Evolutionary conservation across 2,113 vertebrate species (phyloP).

Genomic region (Parotia lawesii): DNA sequence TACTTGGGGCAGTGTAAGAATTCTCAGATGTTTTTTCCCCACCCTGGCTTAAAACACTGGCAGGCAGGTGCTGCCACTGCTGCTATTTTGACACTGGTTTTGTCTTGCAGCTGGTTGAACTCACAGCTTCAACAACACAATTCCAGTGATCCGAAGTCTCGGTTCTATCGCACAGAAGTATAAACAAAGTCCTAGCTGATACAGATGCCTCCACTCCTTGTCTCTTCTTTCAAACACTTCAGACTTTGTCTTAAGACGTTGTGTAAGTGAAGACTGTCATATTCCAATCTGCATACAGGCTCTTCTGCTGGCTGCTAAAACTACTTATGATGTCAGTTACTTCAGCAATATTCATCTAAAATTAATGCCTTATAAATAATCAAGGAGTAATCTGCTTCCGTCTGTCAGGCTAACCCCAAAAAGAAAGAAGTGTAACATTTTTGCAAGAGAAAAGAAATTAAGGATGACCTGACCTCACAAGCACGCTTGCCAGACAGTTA

Average conservation of each 20-base stretch:
- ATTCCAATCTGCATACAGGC: conserved; percentile 2
- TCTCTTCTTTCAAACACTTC: not conserved
- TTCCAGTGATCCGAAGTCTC: not conserved
- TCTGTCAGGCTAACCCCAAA: conserved; percentile 66
- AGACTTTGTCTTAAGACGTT: not conserved
- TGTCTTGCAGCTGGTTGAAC: not conserved
- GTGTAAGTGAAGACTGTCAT: conserved; percentile 40
- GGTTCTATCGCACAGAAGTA: accelerated
- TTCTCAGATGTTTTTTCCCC: not conserved
- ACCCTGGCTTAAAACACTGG: not conserved
- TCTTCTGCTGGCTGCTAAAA: conserved; percentile 52
- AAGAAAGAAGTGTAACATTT: conserved; percentile 45
- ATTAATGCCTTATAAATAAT: conserved; percentile 73
- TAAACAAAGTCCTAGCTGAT: not conserved
- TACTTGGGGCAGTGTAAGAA: not conserved
- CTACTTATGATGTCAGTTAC: conserved; percentile 61
- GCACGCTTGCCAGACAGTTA: conserved; percentile 37
- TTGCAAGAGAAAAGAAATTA: conserved; percentile 52
- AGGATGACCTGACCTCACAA: conserved; percentile 48
- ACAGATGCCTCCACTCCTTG: not conserved
- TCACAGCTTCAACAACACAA: not conserved
- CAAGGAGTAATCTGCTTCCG: conserved; percentile 58
- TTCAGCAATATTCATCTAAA: conserved; percentile 66
- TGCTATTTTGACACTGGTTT: not conserved
- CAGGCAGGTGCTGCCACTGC: not conserved